These are phyloP conservation scores for Charanyca ferruginea DNA, from an alignment of 2,888 invertebrate genomes.

Conservation along the genomic window DNA sequence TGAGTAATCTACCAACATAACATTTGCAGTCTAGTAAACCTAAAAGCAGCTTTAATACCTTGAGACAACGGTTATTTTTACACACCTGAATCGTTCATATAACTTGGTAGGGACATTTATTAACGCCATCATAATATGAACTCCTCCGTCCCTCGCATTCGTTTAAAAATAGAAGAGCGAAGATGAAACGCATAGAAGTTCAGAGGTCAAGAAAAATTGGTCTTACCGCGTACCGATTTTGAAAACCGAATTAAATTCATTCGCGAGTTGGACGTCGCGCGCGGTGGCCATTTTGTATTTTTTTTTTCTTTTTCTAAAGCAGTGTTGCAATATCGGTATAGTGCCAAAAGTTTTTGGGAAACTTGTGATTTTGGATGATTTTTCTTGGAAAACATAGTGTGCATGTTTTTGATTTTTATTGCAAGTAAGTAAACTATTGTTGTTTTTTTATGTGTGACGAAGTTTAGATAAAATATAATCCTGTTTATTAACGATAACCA, in stretches of 20 bases:
- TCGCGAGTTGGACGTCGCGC: constrained; percentile 77
- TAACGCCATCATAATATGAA: constrained; percentile 66
- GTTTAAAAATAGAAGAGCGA: constrained; percentile 44
- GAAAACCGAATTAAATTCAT: constrained; percentile 86
- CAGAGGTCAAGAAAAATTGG: constrained; percentile 72
- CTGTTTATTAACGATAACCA: neutral
- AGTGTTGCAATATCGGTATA: constrained; percentile 10
- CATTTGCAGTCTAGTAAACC: constrained; percentile 30
- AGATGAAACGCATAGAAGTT: constrained; percentile 65
- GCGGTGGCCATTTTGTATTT: constrained; percentile 75
- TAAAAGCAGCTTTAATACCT: constrained; percentile 41
- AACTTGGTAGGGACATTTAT: constrained; percentile 64
- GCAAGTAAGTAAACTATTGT: constrained; percentile 32
- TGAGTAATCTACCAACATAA: constrained; percentile 79
- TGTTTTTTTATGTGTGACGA: neutral
- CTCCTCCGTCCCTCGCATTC: constrained; percentile 64
- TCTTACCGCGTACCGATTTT: constrained; percentile 79
- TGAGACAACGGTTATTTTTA: constrained; percentile 56
- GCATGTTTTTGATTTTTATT: constrained; percentile 12
- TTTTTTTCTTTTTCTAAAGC: constrained; percentile 56
- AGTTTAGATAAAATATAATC: constrained; percentile 7
- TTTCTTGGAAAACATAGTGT: constrained; percentile 6
- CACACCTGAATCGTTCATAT: constrained; percentile 21
- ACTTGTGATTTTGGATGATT: constrained; percentile 32
- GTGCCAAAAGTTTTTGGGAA: constrained; percentile 39